phyloP scores from a whole-genome alignment of 2,888 invertebrate genomes.

The Trichopria drosophilae region DNA sequence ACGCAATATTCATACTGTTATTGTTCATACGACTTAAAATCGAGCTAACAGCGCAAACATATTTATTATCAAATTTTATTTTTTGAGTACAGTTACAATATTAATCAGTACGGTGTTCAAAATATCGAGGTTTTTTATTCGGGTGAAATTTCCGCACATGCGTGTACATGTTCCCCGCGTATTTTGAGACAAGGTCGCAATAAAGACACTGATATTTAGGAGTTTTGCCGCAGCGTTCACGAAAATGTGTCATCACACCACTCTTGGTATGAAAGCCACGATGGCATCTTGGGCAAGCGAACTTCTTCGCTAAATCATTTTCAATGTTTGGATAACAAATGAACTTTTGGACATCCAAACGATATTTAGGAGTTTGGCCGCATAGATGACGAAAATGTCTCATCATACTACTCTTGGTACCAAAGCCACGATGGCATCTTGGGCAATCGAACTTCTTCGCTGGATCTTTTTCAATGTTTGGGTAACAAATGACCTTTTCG shows the following conservation, averaged over 20 bases:
- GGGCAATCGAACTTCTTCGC: constrained; percentile 37
- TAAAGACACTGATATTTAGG: constrained; percentile 54
- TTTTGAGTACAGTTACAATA: not conserved
- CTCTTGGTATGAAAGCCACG: constrained; percentile 48
- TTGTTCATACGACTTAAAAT: no score
- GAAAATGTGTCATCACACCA: constrained; percentile 48
- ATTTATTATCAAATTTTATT: no score
- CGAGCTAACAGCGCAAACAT: no score
- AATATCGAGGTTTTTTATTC: constrained; percentile 27
- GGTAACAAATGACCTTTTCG: not conserved
- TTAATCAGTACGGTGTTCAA: constrained; percentile 32
- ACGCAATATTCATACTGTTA: no score
- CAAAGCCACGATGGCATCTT: constrained; percentile 41
- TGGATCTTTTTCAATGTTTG: not conserved
- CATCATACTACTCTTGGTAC: constrained; percentile 47
- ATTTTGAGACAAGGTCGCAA: constrained; percentile 49
- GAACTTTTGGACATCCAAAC: no score
- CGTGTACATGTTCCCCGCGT: constrained; percentile 46
- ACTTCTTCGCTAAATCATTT: not conserved
- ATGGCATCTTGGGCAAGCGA: constrained; percentile 45
- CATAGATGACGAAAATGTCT: constrained; percentile 49
- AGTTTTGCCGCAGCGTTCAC: constrained; percentile 46
- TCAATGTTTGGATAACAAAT: no score
- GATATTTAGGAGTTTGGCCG: constrained; percentile 49
- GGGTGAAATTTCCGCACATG: constrained; percentile 47